Base-by-base conservation (phyloP, 1,140 invertebrate genomes). In the Tribolium castaneum region DNA sequence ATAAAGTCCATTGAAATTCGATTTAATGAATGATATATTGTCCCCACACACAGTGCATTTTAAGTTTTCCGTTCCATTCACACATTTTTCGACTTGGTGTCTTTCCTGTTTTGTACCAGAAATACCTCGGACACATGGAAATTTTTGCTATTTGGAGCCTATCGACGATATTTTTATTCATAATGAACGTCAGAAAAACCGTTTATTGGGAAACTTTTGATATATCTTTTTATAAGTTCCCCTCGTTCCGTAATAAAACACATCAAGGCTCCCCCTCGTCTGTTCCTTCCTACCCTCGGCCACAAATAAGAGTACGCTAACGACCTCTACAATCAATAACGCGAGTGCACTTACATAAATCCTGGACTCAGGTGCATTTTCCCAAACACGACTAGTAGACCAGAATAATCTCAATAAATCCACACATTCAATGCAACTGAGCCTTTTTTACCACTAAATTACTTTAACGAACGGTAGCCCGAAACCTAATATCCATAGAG, bases 261-360 rank as follows among this genome's bases (percentile, higher is more conserved):
- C 52, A 62, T 78, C 76, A 73, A 74, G 76, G 19, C 59, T 52
- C 77, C 59, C 73, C 74, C 51, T 16, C 45, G 72, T 45, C 35
- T 75, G 45, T 75, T 73, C 66, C 62, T 75, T 79, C 52, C 72
- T 70, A 75, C 59, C 72, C 72, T 39, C 70, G 73, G 79, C 80
- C 80, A 49, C 80, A 80, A 80, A 80, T 79, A 81, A 81, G 78
- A 79, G 75, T 76, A 78, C 80, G 76, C 78, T 81, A 81, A 81
- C 80, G 80, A 81, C 78, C 70, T 77, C 80, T 78, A 78, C 78
- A 81, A 81, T 81, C 80, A 78, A 81, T 81, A 81, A 78, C 77
- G 70, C 75, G 76, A 82, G 80, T 82, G 80, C 80, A 82, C 80
- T 82, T 82, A 80, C 70, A 72, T 76, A 77, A 80, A 82, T 80